Evolutionary conservation across 2,888 invertebrate species (phyloP).

Genomic region (Hirtodrosophila trivittata): DNA sequence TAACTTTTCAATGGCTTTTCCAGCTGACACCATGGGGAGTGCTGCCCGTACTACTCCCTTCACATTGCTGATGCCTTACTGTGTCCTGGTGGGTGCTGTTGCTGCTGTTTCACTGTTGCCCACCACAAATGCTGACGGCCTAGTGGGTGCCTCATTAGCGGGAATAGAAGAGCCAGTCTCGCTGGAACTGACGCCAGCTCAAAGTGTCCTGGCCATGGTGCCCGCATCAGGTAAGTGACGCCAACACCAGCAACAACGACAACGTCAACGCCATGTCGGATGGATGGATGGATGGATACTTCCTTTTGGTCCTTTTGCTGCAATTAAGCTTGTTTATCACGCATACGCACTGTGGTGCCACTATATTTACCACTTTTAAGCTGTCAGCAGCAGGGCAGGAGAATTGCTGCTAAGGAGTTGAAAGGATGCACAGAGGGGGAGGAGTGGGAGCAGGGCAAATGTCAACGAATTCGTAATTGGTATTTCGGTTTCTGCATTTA

Average conservation of each 20-base stretch:
- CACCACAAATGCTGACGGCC: slow-evolving; percentile 10
- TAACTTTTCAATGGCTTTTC: slow-evolving; percentile 1
- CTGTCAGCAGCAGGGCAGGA: slow-evolving; percentile 22
- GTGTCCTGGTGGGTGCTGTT: no score
- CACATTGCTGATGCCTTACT: not conserved
- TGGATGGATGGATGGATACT: not conserved
- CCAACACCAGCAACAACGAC: slow-evolving; percentile 4
- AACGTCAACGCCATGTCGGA: not conserved
- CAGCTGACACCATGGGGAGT: slow-evolving; percentile 21
- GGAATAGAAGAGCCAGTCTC: slow-evolving; percentile 5
- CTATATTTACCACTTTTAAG: slow-evolving; percentile 25
- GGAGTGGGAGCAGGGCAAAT: slow-evolving; percentile 18
- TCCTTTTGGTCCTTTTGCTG: slow-evolving; percentile 11
- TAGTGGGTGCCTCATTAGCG: slow-evolving; percentile 51
- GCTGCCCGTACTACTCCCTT: not conserved
- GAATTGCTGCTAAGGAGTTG: slow-evolving; percentile 1
- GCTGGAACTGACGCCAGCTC: slow-evolving; percentile 42
- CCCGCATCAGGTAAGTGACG: slow-evolving; percentile 58
- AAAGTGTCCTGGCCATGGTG: slow-evolving; percentile 47
- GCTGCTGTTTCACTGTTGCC: no score
- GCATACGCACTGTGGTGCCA: slow-evolving; percentile 64
- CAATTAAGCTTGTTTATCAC: slow-evolving; percentile 74
- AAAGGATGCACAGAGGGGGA: not conserved
- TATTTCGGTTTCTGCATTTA: slow-evolving; percentile 68
- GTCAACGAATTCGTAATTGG: slow-evolving; percentile 70